Conservation (phyloP, 2,113 vertebrate species). For the Thunnus maccoyii region DNA sequence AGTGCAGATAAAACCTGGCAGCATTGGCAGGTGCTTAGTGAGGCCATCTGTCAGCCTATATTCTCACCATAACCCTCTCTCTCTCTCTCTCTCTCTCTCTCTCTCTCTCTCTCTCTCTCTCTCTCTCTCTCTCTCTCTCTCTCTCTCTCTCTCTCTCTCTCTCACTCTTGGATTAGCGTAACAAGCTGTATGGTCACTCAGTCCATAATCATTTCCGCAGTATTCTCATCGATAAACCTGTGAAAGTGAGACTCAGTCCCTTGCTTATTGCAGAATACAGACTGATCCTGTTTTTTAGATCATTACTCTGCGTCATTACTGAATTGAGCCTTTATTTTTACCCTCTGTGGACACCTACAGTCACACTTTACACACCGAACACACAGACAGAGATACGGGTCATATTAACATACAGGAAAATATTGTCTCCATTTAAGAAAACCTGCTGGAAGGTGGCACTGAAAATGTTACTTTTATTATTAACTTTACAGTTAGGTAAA, state of each 20-base stretch:
- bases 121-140: neutral
- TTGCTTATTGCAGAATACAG: neutral
- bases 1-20: slow-evolving; percentile 45
- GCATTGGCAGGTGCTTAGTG: slow-evolving; percentile 65
- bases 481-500: neutral
- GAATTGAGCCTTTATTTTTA: neutral
- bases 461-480: too few relatives aligned
- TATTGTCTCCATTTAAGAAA: too few relatives aligned
- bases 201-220: neutral
- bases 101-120: neutral
- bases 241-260: neutral
- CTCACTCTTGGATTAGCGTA: slow-evolving; percentile 38
- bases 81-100: neutral
- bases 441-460: too few relatives aligned
- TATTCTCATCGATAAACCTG: slow-evolving; percentile 4
- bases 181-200: slow-evolving; percentile 7
- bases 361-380: neutral
- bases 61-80: slow-evolving; percentile 27
- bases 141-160: neutral
- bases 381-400: neutral
- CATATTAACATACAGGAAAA: too few relatives aligned
- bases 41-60: slow-evolving; percentile 73
- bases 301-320: neutral
- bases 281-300: neutral
- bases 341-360: neutral